Base-by-base conservation (phyloP, 2,113 vertebrate species). In the Rhea americana region DNA sequence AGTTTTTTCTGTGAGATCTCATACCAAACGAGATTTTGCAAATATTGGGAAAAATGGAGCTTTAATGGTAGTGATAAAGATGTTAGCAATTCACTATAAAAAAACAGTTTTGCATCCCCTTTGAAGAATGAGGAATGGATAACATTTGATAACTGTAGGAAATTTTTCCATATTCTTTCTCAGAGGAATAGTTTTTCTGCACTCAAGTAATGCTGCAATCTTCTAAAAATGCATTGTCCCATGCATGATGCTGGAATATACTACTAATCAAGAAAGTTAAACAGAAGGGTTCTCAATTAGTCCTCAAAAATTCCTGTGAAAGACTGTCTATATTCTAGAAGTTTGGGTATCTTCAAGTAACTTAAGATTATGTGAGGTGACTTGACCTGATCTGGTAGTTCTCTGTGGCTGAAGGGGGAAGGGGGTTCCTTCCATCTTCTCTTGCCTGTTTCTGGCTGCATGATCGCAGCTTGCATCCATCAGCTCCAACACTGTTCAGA, bases 31-130 rank as follows among this genome's bases (percentile, higher is more conserved):
- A 85, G 66, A 20, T 68, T 59, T 88, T 85, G 24, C 74, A 58
- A 89, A 11, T 45, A 67, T 32, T 80, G 43, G 37, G 66, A 71
- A 80, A 91, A 82, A 85, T 45, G 0, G 90, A 80, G 41, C 17
- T 91, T 87, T 93, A 72, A 70, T 85, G 13, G 45, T 56, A 88
- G 75, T 63, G 78, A 65, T 82, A 82, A 80, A n/a, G 65, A 28
- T 87, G 37, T 82, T 85, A 77, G 50, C 74, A 78, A 82, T 93
- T 91, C 82, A 41, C 70, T 62, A 39, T 75, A 55, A 86, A 93
- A 93, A 51, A 11, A 0, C 50, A 80, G 14, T 56, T 94, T 89
- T 95, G 73, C 62, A 50, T 94, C n/a, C 87, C 53, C 35, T 51
- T 10, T 81, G 80, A 91, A 20, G n/a, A 74, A 18, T 81, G 85